Base-by-base conservation (phyloP, 1,140 invertebrate species). In the Drosophila bipectinata region DNA sequence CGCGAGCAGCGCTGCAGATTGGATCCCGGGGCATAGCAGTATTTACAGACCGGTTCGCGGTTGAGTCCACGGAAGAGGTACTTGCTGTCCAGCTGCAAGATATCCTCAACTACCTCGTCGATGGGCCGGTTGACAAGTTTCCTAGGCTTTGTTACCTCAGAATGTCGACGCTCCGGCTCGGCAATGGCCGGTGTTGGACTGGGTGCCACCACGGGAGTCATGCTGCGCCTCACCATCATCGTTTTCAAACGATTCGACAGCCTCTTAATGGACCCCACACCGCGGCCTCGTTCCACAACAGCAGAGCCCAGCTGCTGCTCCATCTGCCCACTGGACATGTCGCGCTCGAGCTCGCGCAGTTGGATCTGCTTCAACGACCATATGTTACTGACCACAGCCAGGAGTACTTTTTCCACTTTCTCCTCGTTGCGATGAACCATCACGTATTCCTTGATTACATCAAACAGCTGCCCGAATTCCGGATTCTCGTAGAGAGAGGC, bases 11-110 rank as follows among this genome's bases (percentile, higher is more conserved):
- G 81, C 51, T 93, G 92, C 1, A 94, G 90, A 9, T 94, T 78
- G 12, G 93, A 91, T 1, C 93, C 94, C 2, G 92, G 79, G 72
- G 93, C 92, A 52, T 93, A 92, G 72, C 94, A 95, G 58, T 95
- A 93, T 37, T 95, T 93, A 85, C 95, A 95, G 2, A 95, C 93
- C 47, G 93, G 92, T 30, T 94, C 93, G 5, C 88, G 91, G 10
- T 91, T 92, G 7, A 93, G 84, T 1, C 93, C 94, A 55, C 92
- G 92, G 54, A 94, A 94, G 12, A 94, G 72, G 85, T 94, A 94
- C 28, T 92, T 92, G 14, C 68, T 82, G 60, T 91, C 90, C 32
- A 91, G 64, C 30, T 79, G 59, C 32, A 91, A 55, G 30, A 91
- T 91, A 48, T 91, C 90, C 7, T 90, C 69, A 10, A 91, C 67